Evolutionary conservation across 2,888 invertebrate genomes (phyloP), one percentile per base, ranked within the genome.

Genomic region (Thereva nobilitata): DNA sequence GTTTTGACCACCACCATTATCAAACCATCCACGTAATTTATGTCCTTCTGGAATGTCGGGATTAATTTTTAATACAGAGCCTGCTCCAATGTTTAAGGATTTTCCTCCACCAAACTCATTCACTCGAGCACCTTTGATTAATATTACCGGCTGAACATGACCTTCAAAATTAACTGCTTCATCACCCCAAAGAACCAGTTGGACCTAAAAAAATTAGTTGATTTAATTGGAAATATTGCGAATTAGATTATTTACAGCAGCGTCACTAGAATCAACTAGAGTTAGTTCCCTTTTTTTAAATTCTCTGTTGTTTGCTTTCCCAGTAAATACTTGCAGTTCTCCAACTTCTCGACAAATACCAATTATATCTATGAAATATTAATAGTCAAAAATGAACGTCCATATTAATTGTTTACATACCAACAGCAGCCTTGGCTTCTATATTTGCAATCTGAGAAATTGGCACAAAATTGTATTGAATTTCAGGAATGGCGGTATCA

Each of bases 41-140:
- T 95, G 92, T 1, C 95, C 91, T 75, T 95, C 95, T 0, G 89
- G 86, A 38, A 95, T 83, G 77, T 97, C 96, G 0, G 98, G 97
- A 83, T 97, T 94, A 5, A 92, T 77, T 72, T 92, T 87, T 67
- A 95, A 64, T 72, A 86, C 83, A 6, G 89, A 86, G 35, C 88
- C 85, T 9, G 80, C 77, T 0, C 87, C 73, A 67, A 86, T 81
- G 1, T 87, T 86, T 38, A 92, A 74, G 35, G 84, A 87, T 78
- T 91, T 92, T 67, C 89, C 89, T 52, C 95, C 92, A 70, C 89
- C 90, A 80, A 92, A 99, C 82, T 98, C 98, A 0, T 89, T 86
- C 4, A 99, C 82, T 35, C 88, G 87, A 0, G 88, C 93, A 4
- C 91, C 90, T 84, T 97, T 97, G 1, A 93, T 84, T 12, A 93